Base-by-base conservation (phyloP, 1,140 invertebrate species). In the Drosophila nebulosa region DNA sequence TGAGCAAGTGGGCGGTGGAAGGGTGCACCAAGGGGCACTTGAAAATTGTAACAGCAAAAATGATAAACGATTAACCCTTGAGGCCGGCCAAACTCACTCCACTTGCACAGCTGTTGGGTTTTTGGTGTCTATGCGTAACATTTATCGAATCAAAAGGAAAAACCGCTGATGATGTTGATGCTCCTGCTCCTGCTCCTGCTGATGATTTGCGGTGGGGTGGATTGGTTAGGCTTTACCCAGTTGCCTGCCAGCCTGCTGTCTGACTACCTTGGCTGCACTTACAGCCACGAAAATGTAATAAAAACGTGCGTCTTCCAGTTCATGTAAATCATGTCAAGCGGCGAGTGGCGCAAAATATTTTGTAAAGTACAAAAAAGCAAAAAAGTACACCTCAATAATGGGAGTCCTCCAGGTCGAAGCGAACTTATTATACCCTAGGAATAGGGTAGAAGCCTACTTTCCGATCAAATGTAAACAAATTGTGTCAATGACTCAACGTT, bases 261-360 rank as follows among this genome's bases (percentile, higher is more conserved):
- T 59, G 46, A 18, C 69, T 67, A 64, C 67, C 67, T 60, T 73
- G 67, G 78, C 57, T 64, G 83, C 79, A 88, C 78, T 88, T 88
- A 88, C 58, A 76, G 72, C 83, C 83, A 88, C 83, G 83, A 88
- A 88, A 88, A 89, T 79, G 83, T 77, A 88, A 88, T 88, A 88
- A 88, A 88, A 88, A 88, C 79, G 83, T 88, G 83, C 83, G 83
- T 88, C 81, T 79, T 63, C 39, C 75, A 76, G 80, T 76, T 78
- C 78, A 88, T 88, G 83, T 88, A 88, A 88, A 88, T 88, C 83
- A 88, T 88, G 83, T 88, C 83, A 88, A 64, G 65, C 77, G 67
- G 69, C 81, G 80, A 85, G 80, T 78, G 69, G 65, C 71, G 83
- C 71, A 67, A 88, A 88, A 83, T 88, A 89, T 88, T 83, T 81